Evolutionary conservation across 2,888 invertebrate genomes (phyloP).

Genomic region (Xestobium rufovillosum): DNA sequence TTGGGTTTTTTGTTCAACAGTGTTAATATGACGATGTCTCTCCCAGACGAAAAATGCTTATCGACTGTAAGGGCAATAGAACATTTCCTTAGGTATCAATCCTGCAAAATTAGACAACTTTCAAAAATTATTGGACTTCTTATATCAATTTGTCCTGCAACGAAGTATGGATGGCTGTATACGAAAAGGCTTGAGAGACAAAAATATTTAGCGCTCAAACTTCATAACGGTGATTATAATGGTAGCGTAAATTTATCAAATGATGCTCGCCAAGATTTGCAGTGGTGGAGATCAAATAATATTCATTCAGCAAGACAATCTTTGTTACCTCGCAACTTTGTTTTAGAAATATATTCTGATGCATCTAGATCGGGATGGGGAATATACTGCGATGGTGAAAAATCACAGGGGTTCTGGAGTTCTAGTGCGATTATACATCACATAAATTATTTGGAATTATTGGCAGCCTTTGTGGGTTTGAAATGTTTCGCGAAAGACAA

Average conservation of each 20-base stretch:
- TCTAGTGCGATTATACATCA: no score
- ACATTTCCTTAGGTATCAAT: no score
- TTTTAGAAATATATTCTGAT: slow-evolving; percentile 7
- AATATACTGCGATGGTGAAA: slow-evolving; percentile 5
- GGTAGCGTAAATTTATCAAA: slow-evolving; percentile 2
- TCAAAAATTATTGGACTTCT: slow-evolving; percentile 9
- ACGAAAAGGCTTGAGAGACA: slow-evolving; percentile 10
- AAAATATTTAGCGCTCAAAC: slow-evolving; percentile 9
- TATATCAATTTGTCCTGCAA: slow-evolving; percentile 9
- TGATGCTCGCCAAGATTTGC: slow-evolving; percentile 8
- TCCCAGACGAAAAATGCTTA: slow-evolving; percentile 9
- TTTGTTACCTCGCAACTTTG: slow-evolving; percentile 4
- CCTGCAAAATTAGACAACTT: slow-evolving; percentile 4
- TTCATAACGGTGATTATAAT: slow-evolving; percentile 9
- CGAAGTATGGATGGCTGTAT: slow-evolving; percentile 11
- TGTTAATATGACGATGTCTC: slow-evolving; percentile 6
- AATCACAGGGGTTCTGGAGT: no score
- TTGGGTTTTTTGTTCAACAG: slow-evolving; percentile 11
- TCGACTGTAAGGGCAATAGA: no score
- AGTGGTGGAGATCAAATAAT: slow-evolving; percentile 7
- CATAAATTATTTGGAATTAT: slow-evolving; percentile 26
- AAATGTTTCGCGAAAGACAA: slow-evolving; percentile 22
- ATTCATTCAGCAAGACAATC: slow-evolving; percentile 3
- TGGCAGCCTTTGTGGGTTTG: slow-evolving; percentile 22
- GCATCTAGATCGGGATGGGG: slow-evolving; percentile 6